Conservation (phyloP, 2,888 invertebrate species). For the Pilophorus perplexus region DNA sequence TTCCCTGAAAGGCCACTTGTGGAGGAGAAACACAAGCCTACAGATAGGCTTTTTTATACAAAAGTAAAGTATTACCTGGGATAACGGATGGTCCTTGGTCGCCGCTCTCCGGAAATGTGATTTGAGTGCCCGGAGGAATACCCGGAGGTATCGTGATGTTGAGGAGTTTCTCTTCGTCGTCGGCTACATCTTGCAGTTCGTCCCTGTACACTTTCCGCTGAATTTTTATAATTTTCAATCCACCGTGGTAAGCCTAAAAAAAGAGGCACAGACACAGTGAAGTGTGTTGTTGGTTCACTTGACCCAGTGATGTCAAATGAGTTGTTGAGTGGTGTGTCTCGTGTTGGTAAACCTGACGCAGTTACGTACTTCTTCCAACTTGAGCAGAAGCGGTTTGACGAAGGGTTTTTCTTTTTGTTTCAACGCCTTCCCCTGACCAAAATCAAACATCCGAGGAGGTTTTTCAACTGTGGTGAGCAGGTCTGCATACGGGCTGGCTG, state of each 20-base stretch:
- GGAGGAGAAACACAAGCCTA: too few relatives aligned
- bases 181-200: slow-evolving; percentile 61
- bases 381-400: slow-evolving; percentile 58
- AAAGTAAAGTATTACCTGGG: slow-evolving; percentile 54
- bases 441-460: slow-evolving; percentile 63
- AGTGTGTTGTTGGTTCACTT: too few relatives aligned
- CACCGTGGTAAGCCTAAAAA: slow-evolving; percentile 65
- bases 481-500: slow-evolving; percentile 77
- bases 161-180: slow-evolving; percentile 68
- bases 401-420: slow-evolving; percentile 63
- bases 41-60: background rate
- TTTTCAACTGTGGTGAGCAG: slow-evolving; percentile 61
- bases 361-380: slow-evolving; percentile 60
- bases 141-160: slow-evolving; percentile 74
- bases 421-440: slow-evolving; percentile 61
- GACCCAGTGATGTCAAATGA: too few relatives aligned
- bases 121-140: slow-evolving; percentile 67
- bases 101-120: slow-evolving; percentile 73
- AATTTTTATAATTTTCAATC: slow-evolving; percentile 80
- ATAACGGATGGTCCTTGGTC: slow-evolving; percentile 73
- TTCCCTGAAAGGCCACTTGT: too few relatives aligned
- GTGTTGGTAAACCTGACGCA: too few relatives aligned
- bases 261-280: too few relatives aligned
- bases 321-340: too few relatives aligned
- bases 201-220: slow-evolving; percentile 67